These are phyloP conservation scores for Panorpa germanica DNA, from an alignment of 2,888 invertebrate species.

Conservation along the genomic window DNA sequence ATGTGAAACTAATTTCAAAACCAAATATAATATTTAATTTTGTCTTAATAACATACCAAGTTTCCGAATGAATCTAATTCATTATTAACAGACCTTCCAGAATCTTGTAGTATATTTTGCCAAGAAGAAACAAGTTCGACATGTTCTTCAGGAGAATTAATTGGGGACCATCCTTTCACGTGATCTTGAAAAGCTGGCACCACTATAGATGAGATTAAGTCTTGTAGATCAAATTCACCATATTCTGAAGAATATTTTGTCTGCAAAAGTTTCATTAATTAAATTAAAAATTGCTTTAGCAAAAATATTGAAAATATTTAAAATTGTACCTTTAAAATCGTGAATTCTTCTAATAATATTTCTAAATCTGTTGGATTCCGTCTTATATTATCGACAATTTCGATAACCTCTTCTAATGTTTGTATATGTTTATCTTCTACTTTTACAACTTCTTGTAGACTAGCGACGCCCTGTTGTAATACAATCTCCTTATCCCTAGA, in stretches of 20 bases:
- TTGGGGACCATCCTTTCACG: constrained; percentile 61
- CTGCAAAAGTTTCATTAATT: constrained; percentile 27
- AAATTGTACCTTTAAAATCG: constrained; percentile 22
- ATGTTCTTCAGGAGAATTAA: constrained; percentile 44
- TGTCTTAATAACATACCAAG: no score
- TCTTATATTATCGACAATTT: constrained; percentile 37
- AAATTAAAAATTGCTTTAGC: constrained; percentile 18
- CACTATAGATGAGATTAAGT: constrained; percentile 67
- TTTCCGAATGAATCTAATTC: no score
- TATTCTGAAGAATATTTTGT: constrained; percentile 56
- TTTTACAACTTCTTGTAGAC: constrained; percentile 41
- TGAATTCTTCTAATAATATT: constrained; percentile 25
- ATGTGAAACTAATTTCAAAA: no score
- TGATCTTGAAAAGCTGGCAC: constrained; percentile 64
- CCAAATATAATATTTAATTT: no score
- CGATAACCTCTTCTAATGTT: constrained; percentile 49
- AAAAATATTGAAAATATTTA: constrained; percentile 3
- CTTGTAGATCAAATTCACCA: constrained; percentile 63
- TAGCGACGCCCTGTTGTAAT: constrained; percentile 59
- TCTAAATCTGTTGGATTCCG: constrained; percentile 23
- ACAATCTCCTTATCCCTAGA: constrained; percentile 63
- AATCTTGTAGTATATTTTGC: background rate
- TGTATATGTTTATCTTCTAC: constrained; percentile 55
- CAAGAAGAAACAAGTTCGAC: constrained; percentile 41
- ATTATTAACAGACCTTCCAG: no score